Evolutionary conservation across 2,888 invertebrate genomes (phyloP).

Genomic region (Drosophila subquinaria): DNA sequence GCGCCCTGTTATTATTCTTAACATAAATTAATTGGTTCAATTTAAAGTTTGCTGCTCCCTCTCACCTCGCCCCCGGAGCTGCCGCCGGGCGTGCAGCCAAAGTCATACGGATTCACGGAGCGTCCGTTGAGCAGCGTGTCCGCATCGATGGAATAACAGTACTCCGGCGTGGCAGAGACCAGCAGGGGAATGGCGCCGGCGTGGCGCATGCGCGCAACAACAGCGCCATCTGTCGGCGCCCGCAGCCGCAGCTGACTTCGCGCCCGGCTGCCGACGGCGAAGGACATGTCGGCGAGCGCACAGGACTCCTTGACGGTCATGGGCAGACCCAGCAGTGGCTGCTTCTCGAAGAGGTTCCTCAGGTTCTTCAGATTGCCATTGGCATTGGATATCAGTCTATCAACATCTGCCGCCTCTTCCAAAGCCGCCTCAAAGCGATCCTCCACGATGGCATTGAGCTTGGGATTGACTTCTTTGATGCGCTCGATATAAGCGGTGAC

Average conservation of each 20-base stretch:
- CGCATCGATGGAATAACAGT: constrained; percentile 95
- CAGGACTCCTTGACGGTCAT: constrained; percentile 94
- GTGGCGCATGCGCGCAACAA: constrained; percentile 87
- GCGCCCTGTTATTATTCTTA: constrained; percentile 87
- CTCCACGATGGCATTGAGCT: constrained; percentile 90
- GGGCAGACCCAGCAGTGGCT: constrained; percentile 92
- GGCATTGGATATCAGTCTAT: constrained; percentile 83
- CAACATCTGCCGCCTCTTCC: constrained; percentile 88
- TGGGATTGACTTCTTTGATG: constrained; percentile 88
- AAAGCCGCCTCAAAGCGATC: constrained; percentile 89
- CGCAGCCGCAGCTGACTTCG: constrained; percentile 85
- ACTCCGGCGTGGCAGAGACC: constrained; percentile 94
- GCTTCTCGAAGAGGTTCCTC: constrained; percentile 80
- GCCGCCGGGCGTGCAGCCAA: constrained; percentile 91
- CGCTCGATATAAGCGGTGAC: constrained; percentile 88
- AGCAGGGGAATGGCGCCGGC: constrained; percentile 94
- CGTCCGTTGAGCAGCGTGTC: constrained; percentile 91
- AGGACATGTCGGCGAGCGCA: constrained; percentile 88
- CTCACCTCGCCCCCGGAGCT: constrained; percentile 95
- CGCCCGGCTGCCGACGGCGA: constrained; percentile 89
- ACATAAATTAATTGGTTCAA: neutral
- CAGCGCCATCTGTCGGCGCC: constrained; percentile 89
- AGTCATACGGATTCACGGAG: constrained; percentile 94
- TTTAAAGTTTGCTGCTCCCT: neutral
- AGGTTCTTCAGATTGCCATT: constrained; percentile 49